These are phyloP conservation scores for Pheosia gnoma DNA, from an alignment of 2,888 invertebrate genomes.

Conservation along the genomic window DNA sequence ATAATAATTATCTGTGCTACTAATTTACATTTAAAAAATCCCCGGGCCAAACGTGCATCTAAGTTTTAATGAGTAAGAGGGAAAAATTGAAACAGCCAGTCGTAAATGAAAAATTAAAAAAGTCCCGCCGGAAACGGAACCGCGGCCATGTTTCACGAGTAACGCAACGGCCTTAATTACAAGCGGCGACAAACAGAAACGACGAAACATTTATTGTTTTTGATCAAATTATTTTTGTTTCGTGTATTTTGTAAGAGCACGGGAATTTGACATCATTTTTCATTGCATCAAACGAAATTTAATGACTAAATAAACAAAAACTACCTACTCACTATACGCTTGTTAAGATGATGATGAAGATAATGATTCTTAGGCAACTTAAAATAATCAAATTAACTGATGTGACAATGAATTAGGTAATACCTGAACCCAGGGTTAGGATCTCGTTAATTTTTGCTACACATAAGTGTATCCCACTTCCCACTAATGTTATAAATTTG, in stretches of 20 bases:
- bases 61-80: constrained; percentile 74
- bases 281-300: too few relatives aligned
- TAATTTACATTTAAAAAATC: constrained; percentile 57
- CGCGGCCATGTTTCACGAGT: constrained; percentile 65
- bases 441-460: too few relatives aligned
- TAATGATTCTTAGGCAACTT: too few relatives aligned
- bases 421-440: too few relatives aligned
- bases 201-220: constrained; percentile 44
- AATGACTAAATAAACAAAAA: too few relatives aligned
- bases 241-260: constrained; percentile 4
- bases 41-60: constrained; percentile 58
- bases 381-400: too few relatives aligned
- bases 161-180: constrained; percentile 68
- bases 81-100: constrained; percentile 68
- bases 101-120: constrained; percentile 79
- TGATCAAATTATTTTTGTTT: constrained; percentile 34
- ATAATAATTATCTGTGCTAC: constrained; percentile 51
- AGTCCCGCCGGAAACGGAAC: constrained; percentile 69
- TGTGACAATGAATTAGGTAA: too few relatives aligned
- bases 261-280: background rate
- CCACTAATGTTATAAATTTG: too few relatives aligned
- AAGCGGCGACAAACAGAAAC: constrained; percentile 61
- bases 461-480: too few relatives aligned
- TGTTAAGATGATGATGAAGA: too few relatives aligned
- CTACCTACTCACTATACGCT: too few relatives aligned